Conservation (phyloP, 64 coral and sea anemone genomes). For the Catalaphyllia jardinei region DNA sequence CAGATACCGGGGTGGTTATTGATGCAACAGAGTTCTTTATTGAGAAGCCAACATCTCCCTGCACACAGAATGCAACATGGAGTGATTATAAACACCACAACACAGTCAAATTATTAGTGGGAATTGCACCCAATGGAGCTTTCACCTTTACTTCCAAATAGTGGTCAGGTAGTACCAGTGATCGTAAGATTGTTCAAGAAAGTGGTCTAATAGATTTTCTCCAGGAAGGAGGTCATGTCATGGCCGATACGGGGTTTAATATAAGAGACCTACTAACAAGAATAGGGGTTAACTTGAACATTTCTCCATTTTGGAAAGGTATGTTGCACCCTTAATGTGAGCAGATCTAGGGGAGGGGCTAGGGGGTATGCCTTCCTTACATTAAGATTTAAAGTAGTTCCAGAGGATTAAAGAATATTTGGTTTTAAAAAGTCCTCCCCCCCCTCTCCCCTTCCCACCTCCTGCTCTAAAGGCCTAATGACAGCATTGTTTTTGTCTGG, state of each 20-base stretch:
- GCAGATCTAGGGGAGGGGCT: too few species aligned
- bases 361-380: too few species aligned
- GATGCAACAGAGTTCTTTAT: constrained; percentile 35
- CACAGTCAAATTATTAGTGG: constrained; percentile 4
- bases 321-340: neutral
- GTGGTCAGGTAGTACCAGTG: constrained; percentile 38
- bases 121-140: constrained; percentile 4
- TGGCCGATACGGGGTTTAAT: constrained; percentile 38
- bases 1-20: constrained; percentile 24
- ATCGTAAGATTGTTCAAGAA: constrained; percentile 22
- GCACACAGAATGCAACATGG: constrained; percentile 31
- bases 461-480: too few species aligned
- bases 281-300: constrained; percentile 10
- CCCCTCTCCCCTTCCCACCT: too few species aligned
- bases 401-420: too few species aligned
- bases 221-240: constrained; percentile 34
- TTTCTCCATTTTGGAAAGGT: constrained; percentile 2
- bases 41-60: constrained; percentile 37
- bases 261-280: constrained; percentile 32
- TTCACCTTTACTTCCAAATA: neutral
- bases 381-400: too few species aligned
- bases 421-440: too few species aligned
- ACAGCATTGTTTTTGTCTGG: too few species aligned
- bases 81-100: constrained; percentile 53
- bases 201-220: constrained; percentile 45